Conservation (phyloP, 2,113 vertebrate species). For the Corynorhinus townsendii region DNA sequence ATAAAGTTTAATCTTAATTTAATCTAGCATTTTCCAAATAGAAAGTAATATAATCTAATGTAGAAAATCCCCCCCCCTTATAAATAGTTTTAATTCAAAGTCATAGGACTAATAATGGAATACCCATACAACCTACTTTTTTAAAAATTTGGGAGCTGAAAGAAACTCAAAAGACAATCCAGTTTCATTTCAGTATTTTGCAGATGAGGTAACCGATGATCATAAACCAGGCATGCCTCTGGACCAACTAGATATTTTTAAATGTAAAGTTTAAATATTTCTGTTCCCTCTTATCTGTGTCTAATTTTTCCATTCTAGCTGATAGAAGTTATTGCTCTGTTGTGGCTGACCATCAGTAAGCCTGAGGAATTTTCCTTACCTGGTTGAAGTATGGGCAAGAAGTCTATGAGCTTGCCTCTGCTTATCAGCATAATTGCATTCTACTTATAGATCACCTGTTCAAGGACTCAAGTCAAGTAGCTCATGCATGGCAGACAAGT, state of each 20-base stretch:
- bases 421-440: background rate
- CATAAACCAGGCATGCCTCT: background rate
- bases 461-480: conserved; percentile 53
- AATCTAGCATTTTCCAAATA: conserved; percentile 11
- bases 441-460: background rate
- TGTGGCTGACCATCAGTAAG: background rate
- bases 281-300: background rate
- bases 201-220: conserved; percentile 22
- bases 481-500: background rate
- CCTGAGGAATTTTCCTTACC: background rate
- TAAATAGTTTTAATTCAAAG: conserved; percentile 31
- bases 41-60: conserved; percentile 15
- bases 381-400: conserved; percentile 15
- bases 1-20: conserved; percentile 32
- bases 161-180: background rate
- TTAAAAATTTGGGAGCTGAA: background rate
- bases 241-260: background rate
- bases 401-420: background rate
- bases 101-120: background rate
- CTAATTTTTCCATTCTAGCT: background rate
- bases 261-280: background rate
- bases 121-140: background rate
- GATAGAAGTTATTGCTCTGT: background rate
- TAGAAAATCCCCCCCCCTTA: conserved; percentile 18
- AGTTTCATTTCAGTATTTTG: conserved; percentile 3